Conservation (phyloP, 1,140 invertebrate species). For the Atta cephalotes region DNA sequence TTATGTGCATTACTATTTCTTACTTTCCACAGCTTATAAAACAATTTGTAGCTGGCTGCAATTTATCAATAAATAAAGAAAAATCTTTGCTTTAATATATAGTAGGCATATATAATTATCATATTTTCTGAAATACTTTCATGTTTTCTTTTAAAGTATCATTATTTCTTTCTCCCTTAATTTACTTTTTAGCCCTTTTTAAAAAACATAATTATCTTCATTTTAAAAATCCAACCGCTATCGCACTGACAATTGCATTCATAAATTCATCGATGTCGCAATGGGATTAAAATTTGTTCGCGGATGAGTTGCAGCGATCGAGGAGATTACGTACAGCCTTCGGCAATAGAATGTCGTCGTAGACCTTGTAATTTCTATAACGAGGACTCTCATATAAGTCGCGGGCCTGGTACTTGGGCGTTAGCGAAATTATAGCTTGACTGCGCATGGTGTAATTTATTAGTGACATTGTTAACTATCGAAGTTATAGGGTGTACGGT, state of each 20-base stretch:
- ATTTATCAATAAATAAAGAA: background rate
- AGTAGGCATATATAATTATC: background rate
- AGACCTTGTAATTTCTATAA: conserved; percentile 11
- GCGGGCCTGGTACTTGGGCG: conserved; percentile 34
- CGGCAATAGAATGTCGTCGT: conserved; percentile 19
- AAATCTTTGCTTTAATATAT: background rate
- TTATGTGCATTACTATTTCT: background rate
- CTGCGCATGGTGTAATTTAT: conserved; percentile 45
- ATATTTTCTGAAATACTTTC: background rate
- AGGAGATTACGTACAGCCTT: background rate
- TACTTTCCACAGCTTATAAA: background rate
- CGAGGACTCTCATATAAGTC: conserved; percentile 47
- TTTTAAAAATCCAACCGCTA: background rate
- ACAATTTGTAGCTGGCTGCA: background rate
- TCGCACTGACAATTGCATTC: background rate
- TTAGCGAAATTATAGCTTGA: conserved; percentile 53
- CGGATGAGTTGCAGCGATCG: background rate
- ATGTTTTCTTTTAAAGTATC: background rate
- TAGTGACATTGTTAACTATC: conserved; percentile 62
- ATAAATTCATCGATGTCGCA: background rate
- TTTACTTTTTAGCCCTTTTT: background rate
- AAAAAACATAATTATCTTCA: background rate
- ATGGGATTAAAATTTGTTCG: conserved; percentile 32
- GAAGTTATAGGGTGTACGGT: conserved; percentile 60
- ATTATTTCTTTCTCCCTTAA: background rate